Base-by-base conservation (phyloP, 2,113 vertebrate species). In the Lagopus leucura region DNA sequence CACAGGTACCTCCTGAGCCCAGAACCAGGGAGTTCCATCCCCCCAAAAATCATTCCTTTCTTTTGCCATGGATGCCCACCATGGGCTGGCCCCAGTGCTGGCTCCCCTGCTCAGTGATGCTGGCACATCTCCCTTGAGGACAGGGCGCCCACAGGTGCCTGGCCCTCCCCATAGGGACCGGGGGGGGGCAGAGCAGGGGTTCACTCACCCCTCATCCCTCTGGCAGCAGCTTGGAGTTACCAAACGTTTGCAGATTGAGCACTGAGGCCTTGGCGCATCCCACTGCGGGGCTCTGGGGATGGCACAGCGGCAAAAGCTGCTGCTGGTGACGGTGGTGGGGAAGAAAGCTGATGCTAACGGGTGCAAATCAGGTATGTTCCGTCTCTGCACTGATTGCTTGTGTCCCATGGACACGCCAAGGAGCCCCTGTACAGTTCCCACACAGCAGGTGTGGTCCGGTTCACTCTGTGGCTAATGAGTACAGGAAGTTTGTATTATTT, bases 371-470 rank as follows among this genome's bases (percentile, higher is more conserved):
- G 98, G 97, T 98, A 97, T 95, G 98, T 96, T 80, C 64, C 2
- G 87, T 95, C 96, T 97, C 96, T 97, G 97, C 97, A 97, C 96
- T 97, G 97, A 96, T 95, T 97, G 95, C 97, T 93, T 98, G 97
- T 98, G 98, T 98, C 98, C 97, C 80, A 87, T 97, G 98, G 98
- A 98, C 98, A 98, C 95, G 34, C 79, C 88, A 84, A 91, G 76
- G 87, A 93, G 70, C 91, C 93, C 92, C 86, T 94, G 95, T 94
- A 98, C 96, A 97, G 97, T 97, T 81, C 58, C 70, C 91, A 94
- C 3, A 50, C 86, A 80, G 67, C 92, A 91, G 66, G 86, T 82
- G 83, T 61, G 64, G 76, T 93, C 95, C 95, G 88, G 1, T 96
- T 97, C 97, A 91, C 74, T 70, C 57, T 30, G 78, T 96, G 89